Conservation (phyloP, 2,888 invertebrate genomes). For the Altica lythri region DNA sequence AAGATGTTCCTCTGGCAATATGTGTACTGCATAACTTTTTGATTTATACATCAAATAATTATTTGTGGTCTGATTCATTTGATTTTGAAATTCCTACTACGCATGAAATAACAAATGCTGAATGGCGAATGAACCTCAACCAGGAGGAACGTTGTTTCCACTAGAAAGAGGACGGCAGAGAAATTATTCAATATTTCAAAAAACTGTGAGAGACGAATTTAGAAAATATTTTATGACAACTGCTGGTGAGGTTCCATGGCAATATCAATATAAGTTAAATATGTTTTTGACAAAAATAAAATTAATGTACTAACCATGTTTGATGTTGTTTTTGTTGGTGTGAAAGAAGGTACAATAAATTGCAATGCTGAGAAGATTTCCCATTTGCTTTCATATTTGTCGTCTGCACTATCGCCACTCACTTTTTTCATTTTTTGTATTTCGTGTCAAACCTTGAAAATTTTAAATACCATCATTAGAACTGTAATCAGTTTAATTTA, state of each 20-base stretch:
- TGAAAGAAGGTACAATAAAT: neutral
- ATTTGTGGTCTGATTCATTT: slow-evolving; percentile 4
- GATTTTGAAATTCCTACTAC: slow-evolving; percentile 11
- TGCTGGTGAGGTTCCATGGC: neutral
- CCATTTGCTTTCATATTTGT: neutral
- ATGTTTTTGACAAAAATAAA: neutral
- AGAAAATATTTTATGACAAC: slow-evolving; percentile 1
- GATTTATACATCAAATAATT: neutral
- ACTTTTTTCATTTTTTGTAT: neutral
- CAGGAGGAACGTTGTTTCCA: neutral
- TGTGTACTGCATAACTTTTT: slow-evolving; percentile 18
- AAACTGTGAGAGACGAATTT: slow-evolving; percentile 1
- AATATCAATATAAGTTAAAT: neutral
- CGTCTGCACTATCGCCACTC: neutral
- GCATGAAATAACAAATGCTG: neutral
- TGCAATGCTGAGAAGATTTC: neutral
- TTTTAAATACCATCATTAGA: neutral
- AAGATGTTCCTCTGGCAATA: slow-evolving; percentile 16
- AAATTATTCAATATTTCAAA: slow-evolving; percentile 1
- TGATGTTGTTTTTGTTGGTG: neutral
- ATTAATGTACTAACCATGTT: neutral
- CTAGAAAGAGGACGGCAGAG: neutral
- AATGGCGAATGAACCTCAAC: neutral
- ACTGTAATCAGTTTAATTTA: too few species aligned
- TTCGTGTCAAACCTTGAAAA: neutral